These are phyloP conservation scores for Leptatherina wallacei DNA, from an alignment of 2,797 vertebrate genomes.

Conservation along the genomic window DNA sequence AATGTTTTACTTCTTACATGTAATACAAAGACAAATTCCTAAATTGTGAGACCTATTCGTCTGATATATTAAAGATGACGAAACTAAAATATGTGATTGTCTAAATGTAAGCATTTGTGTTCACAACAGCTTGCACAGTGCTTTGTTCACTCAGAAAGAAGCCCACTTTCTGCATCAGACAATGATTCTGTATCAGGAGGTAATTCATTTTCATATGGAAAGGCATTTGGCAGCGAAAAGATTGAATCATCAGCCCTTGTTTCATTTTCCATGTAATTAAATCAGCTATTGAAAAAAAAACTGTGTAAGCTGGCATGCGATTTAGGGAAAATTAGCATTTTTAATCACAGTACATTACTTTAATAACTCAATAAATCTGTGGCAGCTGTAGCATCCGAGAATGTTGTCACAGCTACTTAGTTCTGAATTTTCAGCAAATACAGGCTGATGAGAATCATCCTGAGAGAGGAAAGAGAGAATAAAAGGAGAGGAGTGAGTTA, in stretches of 20 bases:
- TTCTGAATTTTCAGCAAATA: constrained; percentile 76
- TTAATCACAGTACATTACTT: constrained; percentile 87
- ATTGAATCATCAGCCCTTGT: constrained; percentile 81
- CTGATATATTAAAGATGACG: constrained; percentile 11
- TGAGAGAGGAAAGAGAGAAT: constrained; percentile 46
- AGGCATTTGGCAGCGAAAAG: constrained; percentile 72
- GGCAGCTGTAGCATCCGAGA: constrained; percentile 79
- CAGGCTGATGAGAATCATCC: constrained; percentile 68
- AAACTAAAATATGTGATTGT: constrained; percentile 29
- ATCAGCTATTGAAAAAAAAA: constrained; percentile 75
- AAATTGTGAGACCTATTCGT: background rate
- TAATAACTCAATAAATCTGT: constrained; percentile 84
- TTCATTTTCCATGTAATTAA: constrained; percentile 85
- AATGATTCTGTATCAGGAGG: constrained; percentile 69
- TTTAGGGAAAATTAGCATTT: constrained; percentile 83
- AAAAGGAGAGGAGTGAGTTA: constrained; percentile 14
- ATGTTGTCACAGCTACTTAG: constrained; percentile 80
- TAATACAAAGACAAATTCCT: background rate
- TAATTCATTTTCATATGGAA: constrained; percentile 71
- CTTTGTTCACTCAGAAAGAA: constrained; percentile 31
- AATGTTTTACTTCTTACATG: constrained; percentile 3
- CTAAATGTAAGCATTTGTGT: constrained; percentile 22
- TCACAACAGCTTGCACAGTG: constrained; percentile 8
- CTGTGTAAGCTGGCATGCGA: constrained; percentile 77
- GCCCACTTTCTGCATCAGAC: constrained; percentile 54